phyloP scores from a whole-genome alignment of 2,797 vertebrate genomes.

The Parambassis ranga region DNA sequence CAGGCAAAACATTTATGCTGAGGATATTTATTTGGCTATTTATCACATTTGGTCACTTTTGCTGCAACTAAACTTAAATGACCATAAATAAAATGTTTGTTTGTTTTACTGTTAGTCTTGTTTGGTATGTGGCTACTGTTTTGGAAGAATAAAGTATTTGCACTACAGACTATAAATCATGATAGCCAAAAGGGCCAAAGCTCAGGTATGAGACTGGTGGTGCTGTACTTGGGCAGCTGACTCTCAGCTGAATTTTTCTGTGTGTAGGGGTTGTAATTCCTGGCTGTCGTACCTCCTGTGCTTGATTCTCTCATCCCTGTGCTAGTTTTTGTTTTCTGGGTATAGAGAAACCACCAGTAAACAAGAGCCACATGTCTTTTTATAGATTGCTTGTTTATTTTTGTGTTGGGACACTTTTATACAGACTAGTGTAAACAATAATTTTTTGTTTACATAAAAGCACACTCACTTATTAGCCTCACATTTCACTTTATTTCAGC shows the following conservation, averaged over 20 bases:
- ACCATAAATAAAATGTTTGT: not conserved
- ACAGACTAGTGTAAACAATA: conserved; percentile 7
- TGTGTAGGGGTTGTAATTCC: conserved; percentile 50
- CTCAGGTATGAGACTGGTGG: conserved; percentile 41
- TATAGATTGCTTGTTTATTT: conserved; percentile 9
- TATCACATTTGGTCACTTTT: not conserved
- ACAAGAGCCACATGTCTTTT: conserved; percentile 40
- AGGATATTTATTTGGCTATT: not conserved
- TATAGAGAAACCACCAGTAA: conserved; percentile 54
- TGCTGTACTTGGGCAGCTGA: conserved; percentile 50
- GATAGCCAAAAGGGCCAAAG: conserved; percentile 1
- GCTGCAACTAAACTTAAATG: not conserved
- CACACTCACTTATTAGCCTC: too few relatives aligned
- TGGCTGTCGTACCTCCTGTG: conserved; percentile 19
- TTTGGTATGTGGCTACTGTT: not conserved
- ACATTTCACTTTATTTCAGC: not conserved
- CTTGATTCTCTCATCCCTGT: conserved; percentile 23
- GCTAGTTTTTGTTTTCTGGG: conserved; percentile 18
- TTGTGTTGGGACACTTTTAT: not conserved
- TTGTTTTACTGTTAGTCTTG: not conserved
- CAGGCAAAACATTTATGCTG: too few relatives aligned
- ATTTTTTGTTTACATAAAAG: not conserved
- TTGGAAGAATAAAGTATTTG: not conserved
- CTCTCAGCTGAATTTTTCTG: conserved; percentile 59
- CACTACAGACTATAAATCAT: not conserved